Evolutionary conservation across 1,140 invertebrate genomes (phyloP).

Genomic region (Penaeus vannamei): DNA sequence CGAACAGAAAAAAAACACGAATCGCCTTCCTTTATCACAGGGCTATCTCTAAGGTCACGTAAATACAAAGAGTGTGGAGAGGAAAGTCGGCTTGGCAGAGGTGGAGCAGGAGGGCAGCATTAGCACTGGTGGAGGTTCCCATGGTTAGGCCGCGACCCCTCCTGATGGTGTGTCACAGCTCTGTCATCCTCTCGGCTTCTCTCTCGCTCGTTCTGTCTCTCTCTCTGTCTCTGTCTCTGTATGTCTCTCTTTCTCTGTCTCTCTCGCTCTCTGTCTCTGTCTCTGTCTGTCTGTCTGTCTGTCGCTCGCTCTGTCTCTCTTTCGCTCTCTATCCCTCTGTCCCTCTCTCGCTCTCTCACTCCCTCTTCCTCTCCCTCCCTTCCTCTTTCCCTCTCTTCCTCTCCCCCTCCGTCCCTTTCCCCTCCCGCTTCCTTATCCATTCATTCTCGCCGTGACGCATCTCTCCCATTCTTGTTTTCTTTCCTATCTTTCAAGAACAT

Average conservation of each 20-base stretch:
- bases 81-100: background rate
- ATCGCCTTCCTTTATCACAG: background rate
- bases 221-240: constrained; percentile 37
- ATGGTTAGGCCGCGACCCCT: background rate
- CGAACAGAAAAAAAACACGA: too few relatives aligned
- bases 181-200: constrained; percentile 7
- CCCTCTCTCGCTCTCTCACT: background rate
- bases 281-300: background rate
- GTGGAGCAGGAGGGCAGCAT: background rate
- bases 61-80: constrained; percentile 5
- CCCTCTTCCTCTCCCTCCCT: background rate
- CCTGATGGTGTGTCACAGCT: background rate
- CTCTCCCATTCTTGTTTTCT: background rate
- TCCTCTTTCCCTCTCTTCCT: background rate
- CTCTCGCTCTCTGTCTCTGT: constrained; percentile 22
- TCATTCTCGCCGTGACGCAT: background rate
- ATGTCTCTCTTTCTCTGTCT: background rate
- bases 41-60: background rate
- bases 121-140: constrained; percentile 19
- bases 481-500: background rate
- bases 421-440: background rate
- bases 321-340: background rate
- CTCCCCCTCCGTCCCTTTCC: background rate
- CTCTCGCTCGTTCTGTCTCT: background rate
- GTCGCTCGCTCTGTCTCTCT: constrained; percentile 30